phyloP scores from a whole-genome alignment of 2,888 invertebrate genomes.

The Eilema caniola region DNA sequence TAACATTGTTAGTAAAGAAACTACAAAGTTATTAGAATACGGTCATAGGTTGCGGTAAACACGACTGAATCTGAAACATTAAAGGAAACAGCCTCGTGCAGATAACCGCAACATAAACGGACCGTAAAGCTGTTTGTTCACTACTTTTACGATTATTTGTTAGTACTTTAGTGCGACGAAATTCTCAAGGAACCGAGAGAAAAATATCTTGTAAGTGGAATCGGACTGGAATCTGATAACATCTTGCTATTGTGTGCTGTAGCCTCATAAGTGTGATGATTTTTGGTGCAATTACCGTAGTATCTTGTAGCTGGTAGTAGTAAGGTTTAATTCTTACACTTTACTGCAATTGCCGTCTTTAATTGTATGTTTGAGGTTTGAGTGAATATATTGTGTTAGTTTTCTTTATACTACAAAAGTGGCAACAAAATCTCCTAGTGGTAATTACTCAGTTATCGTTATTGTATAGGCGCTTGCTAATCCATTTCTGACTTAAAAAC shows the following conservation, averaged over 20 bases:
- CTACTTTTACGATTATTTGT: conserved; percentile 66
- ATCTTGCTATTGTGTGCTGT: conserved; percentile 14
- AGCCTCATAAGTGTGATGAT: neutral
- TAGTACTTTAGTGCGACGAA: conserved; percentile 55
- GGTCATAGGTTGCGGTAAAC: conserved; percentile 54
- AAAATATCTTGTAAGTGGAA: conserved; percentile 46
- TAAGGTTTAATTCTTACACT: neutral
- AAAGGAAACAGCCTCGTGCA: conserved; percentile 55
- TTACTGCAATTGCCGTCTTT: neutral
- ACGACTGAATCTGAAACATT: conserved; percentile 53
- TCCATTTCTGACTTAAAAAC: neutral
- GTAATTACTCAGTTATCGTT: neutral
- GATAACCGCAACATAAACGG: conserved; percentile 67
- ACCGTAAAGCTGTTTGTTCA: conserved; percentile 70
- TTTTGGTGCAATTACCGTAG: neutral
- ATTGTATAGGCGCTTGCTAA: neutral
- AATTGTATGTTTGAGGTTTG: neutral
- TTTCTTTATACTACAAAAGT: neutral
- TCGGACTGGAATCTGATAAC: conserved; percentile 34
- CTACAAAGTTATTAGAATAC: conserved; percentile 49
- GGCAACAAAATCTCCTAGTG: too few species aligned
- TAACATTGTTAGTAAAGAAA: conserved; percentile 33
- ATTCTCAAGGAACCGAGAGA: conserved; percentile 30
- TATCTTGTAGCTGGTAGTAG: too few species aligned
- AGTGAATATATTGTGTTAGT: neutral